A percentile compares a stretch with the other conserved stretches of the same genome.
phyloP scores from a whole-genome alignment of 2,113 vertebrate genomes.

The Okapia johnstoni region DNA sequence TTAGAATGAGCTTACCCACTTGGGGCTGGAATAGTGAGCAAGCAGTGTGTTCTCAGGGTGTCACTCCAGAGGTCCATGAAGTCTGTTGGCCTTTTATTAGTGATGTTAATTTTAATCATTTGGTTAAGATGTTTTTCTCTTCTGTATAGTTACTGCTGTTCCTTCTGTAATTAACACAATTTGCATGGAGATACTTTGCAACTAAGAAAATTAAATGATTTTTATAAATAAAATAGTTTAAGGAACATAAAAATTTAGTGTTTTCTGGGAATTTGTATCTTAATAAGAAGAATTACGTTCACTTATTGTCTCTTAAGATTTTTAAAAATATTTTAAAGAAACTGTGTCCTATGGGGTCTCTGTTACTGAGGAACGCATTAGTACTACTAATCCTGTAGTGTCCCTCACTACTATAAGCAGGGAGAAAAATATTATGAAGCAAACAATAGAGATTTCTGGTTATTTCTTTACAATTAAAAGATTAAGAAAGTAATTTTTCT shows the following conservation, averaged over 20 bases:
- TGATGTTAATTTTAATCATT: slow-evolving; percentile 1
- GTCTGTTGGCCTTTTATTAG: background rate
- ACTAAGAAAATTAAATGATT: background rate
- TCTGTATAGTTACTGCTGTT: background rate
- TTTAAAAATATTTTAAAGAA: background rate
- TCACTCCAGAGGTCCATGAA: background rate
- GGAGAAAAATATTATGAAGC: background rate
- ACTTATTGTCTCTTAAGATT: background rate
- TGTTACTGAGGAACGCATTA: background rate
- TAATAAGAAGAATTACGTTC: background rate
- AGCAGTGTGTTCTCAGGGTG: background rate
- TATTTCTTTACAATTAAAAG: slow-evolving; percentile 19
- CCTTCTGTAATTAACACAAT: background rate
- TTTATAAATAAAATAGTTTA: background rate
- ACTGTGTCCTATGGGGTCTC: background rate
- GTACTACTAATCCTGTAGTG: background rate
- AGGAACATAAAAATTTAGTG: background rate
- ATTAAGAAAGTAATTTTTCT: background rate
- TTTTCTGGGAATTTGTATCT: slow-evolving; percentile 1
- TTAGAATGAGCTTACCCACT: background rate
- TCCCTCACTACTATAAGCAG: background rate
- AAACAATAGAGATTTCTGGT: background rate
- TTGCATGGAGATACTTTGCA: background rate
- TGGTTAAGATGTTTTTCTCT: background rate
- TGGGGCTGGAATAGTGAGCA: background rate